Evolutionary conservation across 2,888 invertebrate genomes (phyloP).

Genomic region (Tricholauxania praeusta): DNA sequence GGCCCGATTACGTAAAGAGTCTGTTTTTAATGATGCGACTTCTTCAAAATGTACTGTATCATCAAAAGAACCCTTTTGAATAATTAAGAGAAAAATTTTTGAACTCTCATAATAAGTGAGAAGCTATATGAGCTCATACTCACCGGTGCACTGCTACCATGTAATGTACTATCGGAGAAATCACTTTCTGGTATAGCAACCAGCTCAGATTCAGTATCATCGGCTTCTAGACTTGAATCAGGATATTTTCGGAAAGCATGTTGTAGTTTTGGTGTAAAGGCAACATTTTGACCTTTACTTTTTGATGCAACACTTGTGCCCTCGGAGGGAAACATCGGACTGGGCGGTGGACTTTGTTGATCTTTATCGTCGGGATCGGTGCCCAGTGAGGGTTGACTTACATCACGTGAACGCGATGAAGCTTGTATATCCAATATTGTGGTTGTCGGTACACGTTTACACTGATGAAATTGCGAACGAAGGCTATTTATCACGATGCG

Average conservation of each 20-base stretch:
- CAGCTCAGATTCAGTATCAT: conserved; percentile 89
- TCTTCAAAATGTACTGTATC: conserved; percentile 75
- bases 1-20: conserved; percentile 57
- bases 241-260: conserved; percentile 70
- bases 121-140: conserved; percentile 40
- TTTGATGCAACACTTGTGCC: conserved; percentile 68
- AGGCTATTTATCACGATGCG: conserved; percentile 92
- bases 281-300: conserved; percentile 69
- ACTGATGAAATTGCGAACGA: conserved; percentile 79
- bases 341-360: conserved; percentile 72
- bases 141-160: conserved; percentile 79
- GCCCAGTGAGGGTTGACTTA: conserved; percentile 82
- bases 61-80: conserved; percentile 75
- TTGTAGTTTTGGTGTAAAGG: conserved; percentile 78
- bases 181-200: conserved; percentile 92
- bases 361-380: conserved; percentile 74
- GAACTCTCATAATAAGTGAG: neutral
- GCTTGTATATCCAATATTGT: conserved; percentile 77
- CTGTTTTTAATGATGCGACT: conserved; percentile 64
- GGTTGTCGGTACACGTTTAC: conserved; percentile 85
- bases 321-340: conserved; percentile 74
- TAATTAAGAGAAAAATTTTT: conserved; percentile 21
- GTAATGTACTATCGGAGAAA: conserved; percentile 86
- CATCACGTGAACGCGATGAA: conserved; percentile 70
- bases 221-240: conserved; percentile 76